These are phyloP conservation scores for Chrysemys picta DNA, from an alignment of 2,113 vertebrate species.

Conservation along the genomic window DNA sequence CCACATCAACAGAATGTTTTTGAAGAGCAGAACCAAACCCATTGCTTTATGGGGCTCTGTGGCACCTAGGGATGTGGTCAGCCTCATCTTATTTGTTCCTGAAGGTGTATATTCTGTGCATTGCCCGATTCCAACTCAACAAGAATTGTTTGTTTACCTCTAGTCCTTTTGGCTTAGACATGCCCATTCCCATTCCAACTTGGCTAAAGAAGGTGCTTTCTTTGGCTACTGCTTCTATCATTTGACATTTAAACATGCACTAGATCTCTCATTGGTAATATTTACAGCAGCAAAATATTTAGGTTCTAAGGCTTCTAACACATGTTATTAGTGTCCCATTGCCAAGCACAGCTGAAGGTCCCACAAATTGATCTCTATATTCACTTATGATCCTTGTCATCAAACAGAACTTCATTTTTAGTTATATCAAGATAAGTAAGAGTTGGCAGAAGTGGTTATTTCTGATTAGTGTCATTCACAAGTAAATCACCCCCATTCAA, in stretches of 20 bases:
- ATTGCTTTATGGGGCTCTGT: conserved; percentile 7
- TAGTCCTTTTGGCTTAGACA: conserved; percentile 39
- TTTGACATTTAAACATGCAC: conserved; percentile 76
- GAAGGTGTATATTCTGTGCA: conserved; percentile 41
- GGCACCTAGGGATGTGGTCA: neutral
- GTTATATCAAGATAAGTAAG: neutral
- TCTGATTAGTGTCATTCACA: neutral
- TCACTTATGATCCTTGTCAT: accelerated
- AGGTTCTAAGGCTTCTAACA: conserved; percentile 54
- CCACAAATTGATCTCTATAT: neutral
- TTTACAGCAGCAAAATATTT: conserved; percentile 74
- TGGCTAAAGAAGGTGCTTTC: conserved; percentile 65
- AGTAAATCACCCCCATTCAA: neutral
- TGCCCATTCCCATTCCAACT: conserved; percentile 53
- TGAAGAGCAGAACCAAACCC: neutral
- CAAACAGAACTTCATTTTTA: neutral
- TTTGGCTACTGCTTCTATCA: conserved; percentile 77
- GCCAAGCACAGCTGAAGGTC: conserved; percentile 57
- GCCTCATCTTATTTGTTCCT: conserved; percentile 8
- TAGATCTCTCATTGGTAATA: conserved; percentile 66
- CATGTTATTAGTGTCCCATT: neutral
- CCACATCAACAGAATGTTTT: neutral
- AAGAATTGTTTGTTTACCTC: conserved; percentile 55
- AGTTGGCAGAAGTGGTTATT: neutral
- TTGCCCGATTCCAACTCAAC: conserved; percentile 44